Base-by-base conservation (phyloP, 2,113 vertebrate species). In the Pipa parva region DNA sequence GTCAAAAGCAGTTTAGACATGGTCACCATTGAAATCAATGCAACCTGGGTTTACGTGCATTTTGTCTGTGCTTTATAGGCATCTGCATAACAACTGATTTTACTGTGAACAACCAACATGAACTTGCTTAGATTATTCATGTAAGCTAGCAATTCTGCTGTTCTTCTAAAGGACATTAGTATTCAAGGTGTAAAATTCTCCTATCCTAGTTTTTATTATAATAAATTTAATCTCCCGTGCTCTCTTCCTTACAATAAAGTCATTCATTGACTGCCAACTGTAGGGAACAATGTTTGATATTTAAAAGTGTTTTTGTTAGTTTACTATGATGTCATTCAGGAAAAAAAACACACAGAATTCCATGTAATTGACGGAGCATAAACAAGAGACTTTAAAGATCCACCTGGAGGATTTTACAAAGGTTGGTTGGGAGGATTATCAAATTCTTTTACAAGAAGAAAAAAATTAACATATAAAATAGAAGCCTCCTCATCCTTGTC, bases 11-110 rank as follows among this genome's bases (percentile, higher is more conserved):
- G n/a, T n/a, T n/a, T n/a, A n/a, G n/a, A n/a, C n/a, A n/a, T n/a
- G n/a, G n/a, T n/a, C n/a, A n/a, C n/a, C n/a, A n/a, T n/a, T n/a
- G n/a, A n/a, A n/a, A n/a, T n/a, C n/a, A n/a, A n/a, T n/a, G n/a
- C n/a, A n/a, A n/a, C n/a, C n/a, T n/a, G n/a, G n/a, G n/a, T n/a
- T n/a, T n/a, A n/a, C n/a, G n/a, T n/a, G n/a, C n/a, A n/a, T n/a
- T n/a, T n/a, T n/a, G n/a, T n/a, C n/a, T n/a, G n/a, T n/a, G n/a
- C n/a, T n/a, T n/a, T n/a, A n/a, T n/a, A n/a, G n/a, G n/a, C n/a
- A n/a, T n/a, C n/a, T n/a, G n/a, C n/a, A n/a, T 39, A 52, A 68
- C 65, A 68, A 56, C 65, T 68, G 65, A 26, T 50, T 17, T 39
- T 49, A 51, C 46, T 18, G 36, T 4, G 11, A 18, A 12, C 45